A percentile compares a stretch with the other conserved stretches of the same genome.
Conservation (phyloP, 2,888 invertebrate species). For the Congeria kusceri region DNA sequence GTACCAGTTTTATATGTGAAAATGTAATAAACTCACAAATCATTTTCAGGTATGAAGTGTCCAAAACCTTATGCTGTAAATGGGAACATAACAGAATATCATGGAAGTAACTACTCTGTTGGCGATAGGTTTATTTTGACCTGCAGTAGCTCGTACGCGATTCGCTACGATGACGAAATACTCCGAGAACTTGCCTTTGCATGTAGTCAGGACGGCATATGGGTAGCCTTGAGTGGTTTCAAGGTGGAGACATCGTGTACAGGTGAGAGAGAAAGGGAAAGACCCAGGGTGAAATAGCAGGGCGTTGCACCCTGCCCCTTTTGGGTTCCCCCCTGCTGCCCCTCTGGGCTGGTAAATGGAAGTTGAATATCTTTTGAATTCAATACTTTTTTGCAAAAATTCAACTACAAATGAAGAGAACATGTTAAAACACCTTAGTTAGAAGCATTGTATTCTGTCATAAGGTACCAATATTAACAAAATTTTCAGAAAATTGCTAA, state of each 20-base stretch:
- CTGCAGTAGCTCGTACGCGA: slow-evolving; percentile 38
- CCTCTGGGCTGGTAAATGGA: background rate
- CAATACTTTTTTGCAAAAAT: too few relatives aligned
- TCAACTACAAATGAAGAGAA: too few relatives aligned
- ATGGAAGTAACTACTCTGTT: background rate
- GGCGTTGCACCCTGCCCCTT: background rate
- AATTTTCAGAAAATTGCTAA: too few relatives aligned
- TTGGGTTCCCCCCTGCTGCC: background rate
- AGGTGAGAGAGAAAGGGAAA: too few relatives aligned
- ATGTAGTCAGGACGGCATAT: slow-evolving; percentile 44
- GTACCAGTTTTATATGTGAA: too few relatives aligned
- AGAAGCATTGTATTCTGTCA: too few relatives aligned
- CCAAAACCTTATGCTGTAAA: slow-evolving; percentile 35
- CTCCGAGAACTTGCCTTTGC: slow-evolving; percentile 14
- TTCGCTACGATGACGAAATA: slow-evolving; percentile 29
- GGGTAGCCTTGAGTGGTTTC: slow-evolving; percentile 37
- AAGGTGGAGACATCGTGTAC: slow-evolving; percentile 35
- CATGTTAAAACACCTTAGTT: too few relatives aligned
- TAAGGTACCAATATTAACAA: too few relatives aligned
- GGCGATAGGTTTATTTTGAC: slow-evolving; percentile 37
- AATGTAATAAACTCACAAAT: too few relatives aligned
- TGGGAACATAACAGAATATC: slow-evolving; percentile 28
- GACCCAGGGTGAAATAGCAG: background rate
- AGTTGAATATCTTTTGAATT: too few relatives aligned
- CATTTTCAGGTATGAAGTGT: slow-evolving; percentile 33